These are phyloP conservation scores for Cladorhizidae sp. DNA, from an alignment of 37 sponge, comb jelly and placozoan species.

Conservation along the genomic window DNA sequence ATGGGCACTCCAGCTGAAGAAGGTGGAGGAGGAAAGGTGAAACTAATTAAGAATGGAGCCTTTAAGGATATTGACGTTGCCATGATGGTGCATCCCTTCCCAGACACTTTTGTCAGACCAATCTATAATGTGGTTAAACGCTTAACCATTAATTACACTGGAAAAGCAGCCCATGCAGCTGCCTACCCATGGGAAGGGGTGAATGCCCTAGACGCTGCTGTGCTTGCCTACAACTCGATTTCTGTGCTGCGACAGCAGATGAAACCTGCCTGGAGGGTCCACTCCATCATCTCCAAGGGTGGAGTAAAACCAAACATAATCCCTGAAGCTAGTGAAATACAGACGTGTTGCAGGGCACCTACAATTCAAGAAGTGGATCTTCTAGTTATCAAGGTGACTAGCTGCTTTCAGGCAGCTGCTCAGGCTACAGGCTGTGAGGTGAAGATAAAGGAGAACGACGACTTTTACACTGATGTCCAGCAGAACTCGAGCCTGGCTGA, in stretches of 20 bases:
- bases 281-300: constrained; percentile 84
- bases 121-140: constrained; percentile 2
- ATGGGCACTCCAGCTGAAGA: constrained; percentile 95
- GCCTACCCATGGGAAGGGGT: constrained; percentile 88
- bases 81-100: constrained; percentile 90
- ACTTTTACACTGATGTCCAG: constrained; percentile 38
- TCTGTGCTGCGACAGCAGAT: constrained; percentile 87
- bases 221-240: constrained; percentile 81
- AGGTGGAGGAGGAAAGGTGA: constrained; percentile 80
- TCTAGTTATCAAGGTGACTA: constrained; percentile 37
- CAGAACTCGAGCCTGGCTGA: constrained; percentile 48
- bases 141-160: constrained; percentile 46
- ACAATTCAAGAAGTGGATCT: constrained; percentile 44
- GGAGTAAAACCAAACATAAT: constrained; percentile 89
- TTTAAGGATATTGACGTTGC: constrained; percentile 86
- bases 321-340: constrained; percentile 59
- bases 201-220: constrained; percentile 95
- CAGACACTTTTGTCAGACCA: constrained; percentile 9
- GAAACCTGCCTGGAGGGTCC: constrained; percentile 88
- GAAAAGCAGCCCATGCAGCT: constrained; percentile 87
- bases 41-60: constrained; percentile 70
- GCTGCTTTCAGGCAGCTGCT: constrained; percentile 78
- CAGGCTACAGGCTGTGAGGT: constrained; percentile 76
- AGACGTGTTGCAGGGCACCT: constrained; percentile 74
- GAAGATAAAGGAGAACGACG: constrained; percentile 21